Conservation (phyloP, 2,113 vertebrate genomes). For the Archilochus colubris region DNA sequence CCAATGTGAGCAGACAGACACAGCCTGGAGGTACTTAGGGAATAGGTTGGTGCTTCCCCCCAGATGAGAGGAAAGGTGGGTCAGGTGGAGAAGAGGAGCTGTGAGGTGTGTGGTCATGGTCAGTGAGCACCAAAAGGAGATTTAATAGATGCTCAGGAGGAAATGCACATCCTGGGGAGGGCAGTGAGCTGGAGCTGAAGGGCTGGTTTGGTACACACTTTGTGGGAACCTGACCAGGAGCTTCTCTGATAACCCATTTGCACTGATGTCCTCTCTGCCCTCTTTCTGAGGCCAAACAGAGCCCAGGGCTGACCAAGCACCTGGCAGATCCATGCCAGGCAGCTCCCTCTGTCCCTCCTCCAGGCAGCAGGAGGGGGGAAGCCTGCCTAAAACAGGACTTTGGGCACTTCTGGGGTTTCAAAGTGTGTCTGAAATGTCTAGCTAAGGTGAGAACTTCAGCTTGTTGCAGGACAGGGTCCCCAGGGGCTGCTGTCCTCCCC, state of each 20-base stretch:
- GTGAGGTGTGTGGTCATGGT: not conserved
- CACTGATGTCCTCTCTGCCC: not conserved
- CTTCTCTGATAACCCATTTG: not conserved
- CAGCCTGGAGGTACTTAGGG: not conserved
- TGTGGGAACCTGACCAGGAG: not conserved
- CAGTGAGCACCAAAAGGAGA: not conserved
- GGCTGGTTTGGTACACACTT: not conserved
- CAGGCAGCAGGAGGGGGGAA: not conserved
- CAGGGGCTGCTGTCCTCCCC: not conserved
- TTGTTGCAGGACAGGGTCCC: not conserved
- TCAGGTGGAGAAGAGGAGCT: not conserved
- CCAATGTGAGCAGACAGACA: not conserved
- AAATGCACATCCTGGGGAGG: not conserved
- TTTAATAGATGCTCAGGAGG: not conserved
- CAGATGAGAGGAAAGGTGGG: not conserved
- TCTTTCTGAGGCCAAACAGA: not conserved
- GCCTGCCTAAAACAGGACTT: rapidly evolving
- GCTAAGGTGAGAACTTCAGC: not conserved
- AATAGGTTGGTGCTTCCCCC: not conserved
- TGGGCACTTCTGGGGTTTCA: not conserved
- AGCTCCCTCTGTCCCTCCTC: not conserved
- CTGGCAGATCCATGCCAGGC: not conserved
- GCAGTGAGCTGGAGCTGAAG: not conserved
- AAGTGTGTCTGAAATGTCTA: not conserved
- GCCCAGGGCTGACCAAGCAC: not conserved